Evolutionary conservation across 2,113 vertebrate genomes (phyloP), one percentile per base, ranked within the genome.

Genomic region (Archilochus colubris): DNA sequence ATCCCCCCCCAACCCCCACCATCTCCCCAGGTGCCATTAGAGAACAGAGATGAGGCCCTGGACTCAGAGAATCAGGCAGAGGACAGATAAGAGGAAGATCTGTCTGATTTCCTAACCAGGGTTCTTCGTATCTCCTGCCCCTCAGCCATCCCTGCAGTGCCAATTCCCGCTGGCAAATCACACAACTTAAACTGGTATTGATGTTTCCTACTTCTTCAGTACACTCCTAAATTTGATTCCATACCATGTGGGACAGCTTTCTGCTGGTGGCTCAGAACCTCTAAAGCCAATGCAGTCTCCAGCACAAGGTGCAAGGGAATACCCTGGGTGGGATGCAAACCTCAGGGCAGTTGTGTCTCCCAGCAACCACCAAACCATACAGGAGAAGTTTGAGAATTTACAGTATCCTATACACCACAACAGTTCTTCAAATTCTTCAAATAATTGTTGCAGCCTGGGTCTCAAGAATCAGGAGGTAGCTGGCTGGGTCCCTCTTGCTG

Each of bases 41-140:
- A 38, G 36, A 38, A 38, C 36, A 38, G 36, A 38, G 8, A 38
- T 38, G 36, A 38, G 36, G 36, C 36, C 36, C 36, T 38, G 36
- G 36, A 38, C 36, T 38, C 36, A 38, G 36, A 38, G 36, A 38
- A 38, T 38, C 36, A 38, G 36, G 36, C 36, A 38, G 36, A 38
- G 36, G 36, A 38, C 36, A 38, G 36, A 10, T 8, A 38, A 38
- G 36, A 38, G 36, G 36, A 38, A 38, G 36, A 38, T 38, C 36
- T 38, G 36, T 38, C 36, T 0, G 0, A 3, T 43, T 11, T 53
- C 25, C 75, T 73, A 46, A 48, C 22, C 12, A 11, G 22, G 58
- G 0, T 72, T 79, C 14, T 36, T 48, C 38, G n/a, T 24, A 44
- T 22, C 58, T 85, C 24, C 31, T 95, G 74, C n/a, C 38, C 44